These are phyloP conservation scores for Rhysida immarginata DNA, from an alignment of 1,140 invertebrate genomes.

Conservation along the genomic window DNA sequence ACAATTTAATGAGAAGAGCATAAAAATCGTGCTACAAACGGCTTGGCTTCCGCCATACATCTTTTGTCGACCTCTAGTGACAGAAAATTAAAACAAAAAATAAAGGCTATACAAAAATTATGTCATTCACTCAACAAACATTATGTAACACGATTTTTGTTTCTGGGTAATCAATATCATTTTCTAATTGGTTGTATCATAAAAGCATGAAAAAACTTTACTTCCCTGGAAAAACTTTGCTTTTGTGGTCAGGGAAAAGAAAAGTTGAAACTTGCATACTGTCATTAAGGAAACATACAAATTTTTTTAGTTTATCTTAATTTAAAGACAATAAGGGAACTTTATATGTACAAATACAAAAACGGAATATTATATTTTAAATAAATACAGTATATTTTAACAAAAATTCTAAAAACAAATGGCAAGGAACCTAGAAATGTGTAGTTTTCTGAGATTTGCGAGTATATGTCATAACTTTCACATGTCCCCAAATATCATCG, in stretches of 20 bases:
- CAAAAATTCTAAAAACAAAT: background rate
- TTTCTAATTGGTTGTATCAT: conserved; percentile 6
- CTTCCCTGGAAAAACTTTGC: conserved; percentile 11
- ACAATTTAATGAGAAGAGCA: no score
- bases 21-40: no score
- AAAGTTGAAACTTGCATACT: background rate
- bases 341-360: background rate
- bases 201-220: conserved; percentile 2
- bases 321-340: background rate
- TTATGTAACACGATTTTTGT: conserved; percentile 9
- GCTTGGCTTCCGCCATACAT: no score
- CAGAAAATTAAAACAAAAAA: no score
- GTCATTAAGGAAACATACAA: background rate
- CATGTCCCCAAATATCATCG: conserved; percentile 15
- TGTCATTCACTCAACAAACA: no score
- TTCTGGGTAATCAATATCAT: conserved; percentile 10
- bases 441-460: conserved; percentile 14
- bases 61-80: no score
- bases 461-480: conserved; percentile 14
- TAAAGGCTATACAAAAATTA: no score
- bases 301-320: background rate
- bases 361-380: background rate
- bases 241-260: conserved; percentile 8
- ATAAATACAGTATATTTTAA: conserved; percentile 8
- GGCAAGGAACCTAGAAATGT: conserved; percentile 9